phyloP scores from a whole-genome alignment of 1,140 invertebrate genomes.

The Trachymyrmex septentrionalis region DNA sequence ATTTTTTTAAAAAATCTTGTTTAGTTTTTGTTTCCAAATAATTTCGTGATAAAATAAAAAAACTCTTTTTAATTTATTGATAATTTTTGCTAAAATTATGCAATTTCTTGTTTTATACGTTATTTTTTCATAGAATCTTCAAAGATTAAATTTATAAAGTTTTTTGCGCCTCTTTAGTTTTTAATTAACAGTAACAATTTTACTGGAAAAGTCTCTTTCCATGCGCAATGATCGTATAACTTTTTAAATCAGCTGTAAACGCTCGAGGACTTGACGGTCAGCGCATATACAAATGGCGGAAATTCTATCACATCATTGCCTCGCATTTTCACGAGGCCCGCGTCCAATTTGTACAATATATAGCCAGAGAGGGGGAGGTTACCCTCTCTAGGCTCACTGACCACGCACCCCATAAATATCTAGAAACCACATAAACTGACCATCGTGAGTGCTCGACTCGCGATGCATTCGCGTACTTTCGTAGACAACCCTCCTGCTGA shows the following conservation, averaged over 20 bases:
- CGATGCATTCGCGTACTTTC: conserved; percentile 44
- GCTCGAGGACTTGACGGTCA: conserved; percentile 35
- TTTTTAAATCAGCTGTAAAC: conserved; percentile 28
- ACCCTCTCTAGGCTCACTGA: conserved; percentile 55
- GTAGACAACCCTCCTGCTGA: conserved; percentile 52
- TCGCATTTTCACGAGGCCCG: conserved; percentile 73
- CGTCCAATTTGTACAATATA: conserved; percentile 80
- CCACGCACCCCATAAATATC: conserved; percentile 76
- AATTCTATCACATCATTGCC: conserved; percentile 75
- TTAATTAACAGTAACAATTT: too few relatives aligned
- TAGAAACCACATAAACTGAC: conserved; percentile 78
- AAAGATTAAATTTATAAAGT: too few relatives aligned
- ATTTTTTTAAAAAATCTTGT: too few relatives aligned
- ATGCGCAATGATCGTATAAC: background rate
- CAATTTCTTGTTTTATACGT: too few relatives aligned
- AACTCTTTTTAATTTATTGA: too few relatives aligned
- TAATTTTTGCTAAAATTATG: too few relatives aligned
- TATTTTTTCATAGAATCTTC: too few relatives aligned
- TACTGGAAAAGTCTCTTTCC: too few relatives aligned
- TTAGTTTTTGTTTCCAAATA: too few relatives aligned
- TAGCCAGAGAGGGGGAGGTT: background rate
- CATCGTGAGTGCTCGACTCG: conserved; percentile 66
- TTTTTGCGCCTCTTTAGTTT: too few relatives aligned
- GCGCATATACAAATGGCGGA: conserved; percentile 54
- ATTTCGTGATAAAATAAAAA: too few relatives aligned